phyloP scores from a whole-genome alignment of 2,797 vertebrate species.

The Carapus acus region DNA sequence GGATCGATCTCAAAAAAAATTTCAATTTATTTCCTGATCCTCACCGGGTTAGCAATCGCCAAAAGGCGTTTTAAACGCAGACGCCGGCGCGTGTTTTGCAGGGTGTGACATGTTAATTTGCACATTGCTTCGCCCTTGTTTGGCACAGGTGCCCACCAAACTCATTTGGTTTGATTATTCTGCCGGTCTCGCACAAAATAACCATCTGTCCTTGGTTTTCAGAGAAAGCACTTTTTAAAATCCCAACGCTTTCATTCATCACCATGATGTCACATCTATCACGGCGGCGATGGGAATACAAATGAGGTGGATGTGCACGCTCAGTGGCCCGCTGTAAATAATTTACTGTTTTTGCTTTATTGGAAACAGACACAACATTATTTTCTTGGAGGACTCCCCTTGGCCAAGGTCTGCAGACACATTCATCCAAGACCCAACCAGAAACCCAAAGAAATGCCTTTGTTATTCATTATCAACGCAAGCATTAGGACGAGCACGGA shows the following conservation, averaged over 20 bases:
- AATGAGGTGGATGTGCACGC: constrained; percentile 64
- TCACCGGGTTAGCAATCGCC: neutral
- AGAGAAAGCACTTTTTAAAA: constrained; percentile 68
- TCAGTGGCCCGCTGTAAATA: constrained; percentile 70
- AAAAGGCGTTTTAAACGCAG: neutral
- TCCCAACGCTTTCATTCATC: constrained; percentile 67
- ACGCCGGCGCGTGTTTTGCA: too few relatives aligned
- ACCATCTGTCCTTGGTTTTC: constrained; percentile 73
- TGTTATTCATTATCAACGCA: constrained; percentile 57
- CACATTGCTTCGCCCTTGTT: constrained; percentile 38
- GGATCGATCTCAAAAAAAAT: constrained; percentile 8
- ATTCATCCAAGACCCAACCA: constrained; percentile 53
- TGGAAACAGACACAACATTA: constrained; percentile 70
- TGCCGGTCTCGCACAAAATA: constrained; percentile 64
- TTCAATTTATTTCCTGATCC: constrained; percentile 7
- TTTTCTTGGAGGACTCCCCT: constrained; percentile 62
- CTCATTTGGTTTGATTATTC: constrained; percentile 71
- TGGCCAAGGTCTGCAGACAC: constrained; percentile 64
- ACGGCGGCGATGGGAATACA: constrained; percentile 62
- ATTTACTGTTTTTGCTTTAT: constrained; percentile 76
- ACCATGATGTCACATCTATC: constrained; percentile 73
- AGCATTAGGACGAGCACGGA: constrained; percentile 46
- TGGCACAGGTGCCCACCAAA: constrained; percentile 47
- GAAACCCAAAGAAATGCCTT: constrained; percentile 49
- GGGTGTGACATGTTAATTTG: constrained; percentile 22